Conservation (phyloP, 2,888 invertebrate genomes). For the Hoplodrina blanda region DNA sequence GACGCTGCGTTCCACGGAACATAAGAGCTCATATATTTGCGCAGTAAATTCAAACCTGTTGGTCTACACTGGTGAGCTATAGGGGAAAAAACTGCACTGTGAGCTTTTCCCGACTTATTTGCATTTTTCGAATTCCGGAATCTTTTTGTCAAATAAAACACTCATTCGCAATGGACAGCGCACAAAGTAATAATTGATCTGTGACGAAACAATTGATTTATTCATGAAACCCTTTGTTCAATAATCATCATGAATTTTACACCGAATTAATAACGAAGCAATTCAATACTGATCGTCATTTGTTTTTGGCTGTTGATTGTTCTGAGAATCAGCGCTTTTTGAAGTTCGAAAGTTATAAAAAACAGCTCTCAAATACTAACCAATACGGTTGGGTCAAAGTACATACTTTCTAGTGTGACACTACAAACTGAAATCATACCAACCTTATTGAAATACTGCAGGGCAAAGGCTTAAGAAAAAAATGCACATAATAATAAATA, state of each 20-base stretch:
- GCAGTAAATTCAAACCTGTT: constrained; percentile 50
- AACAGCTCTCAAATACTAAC: no score
- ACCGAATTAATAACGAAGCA: no score
- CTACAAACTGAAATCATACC: no score
- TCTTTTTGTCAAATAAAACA: constrained; percentile 28
- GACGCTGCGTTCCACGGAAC: constrained; percentile 26
- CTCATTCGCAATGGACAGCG: background rate
- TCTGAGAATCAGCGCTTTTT: no score
- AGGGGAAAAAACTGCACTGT: constrained; percentile 12
- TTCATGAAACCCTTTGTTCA: constrained; percentile 16
- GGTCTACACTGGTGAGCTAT: constrained; percentile 33
- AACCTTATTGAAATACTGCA: no score
- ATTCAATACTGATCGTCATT: background rate
- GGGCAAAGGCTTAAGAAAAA: no score
- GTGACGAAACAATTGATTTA: constrained; percentile 26
- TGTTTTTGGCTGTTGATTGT: background rate
- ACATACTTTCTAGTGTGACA: no score
- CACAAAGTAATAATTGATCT: constrained; percentile 6
- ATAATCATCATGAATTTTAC: constrained; percentile 3
- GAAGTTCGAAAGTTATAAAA: no score
- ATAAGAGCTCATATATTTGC: constrained; percentile 54
- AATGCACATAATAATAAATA: no score
- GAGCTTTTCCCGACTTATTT: constrained; percentile 10
- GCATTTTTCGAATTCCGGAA: constrained; percentile 18
- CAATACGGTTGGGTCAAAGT: no score